These are phyloP conservation scores for Cylloceria caligata DNA, from an alignment of 2,888 invertebrate species.

Conservation along the genomic window DNA sequence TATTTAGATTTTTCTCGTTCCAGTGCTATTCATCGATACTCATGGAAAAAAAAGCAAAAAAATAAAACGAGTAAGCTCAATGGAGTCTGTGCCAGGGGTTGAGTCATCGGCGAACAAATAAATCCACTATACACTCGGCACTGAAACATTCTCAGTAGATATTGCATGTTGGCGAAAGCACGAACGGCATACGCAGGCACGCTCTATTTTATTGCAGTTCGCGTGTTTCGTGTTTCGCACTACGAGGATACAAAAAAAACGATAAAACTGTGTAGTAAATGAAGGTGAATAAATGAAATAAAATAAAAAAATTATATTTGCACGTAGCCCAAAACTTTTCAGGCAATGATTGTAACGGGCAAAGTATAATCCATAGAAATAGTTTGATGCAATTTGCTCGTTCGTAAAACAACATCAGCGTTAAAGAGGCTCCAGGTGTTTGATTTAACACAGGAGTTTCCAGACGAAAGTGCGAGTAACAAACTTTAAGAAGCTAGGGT, in stretches of 20 bases:
- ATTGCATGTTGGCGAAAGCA: conserved; percentile 10
- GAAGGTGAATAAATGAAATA: too few species aligned
- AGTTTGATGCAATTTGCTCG: conserved; percentile 25
- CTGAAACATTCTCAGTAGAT: conserved; percentile 28
- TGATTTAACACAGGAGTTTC: conserved; percentile 10
- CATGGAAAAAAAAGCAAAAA: background rate
- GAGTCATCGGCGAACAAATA: conserved; percentile 16
- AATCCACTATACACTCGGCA: conserved; percentile 1
- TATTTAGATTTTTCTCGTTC: background rate
- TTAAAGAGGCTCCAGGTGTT: conserved; percentile 2
- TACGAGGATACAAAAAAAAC: background rate
- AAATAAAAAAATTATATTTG: background rate
- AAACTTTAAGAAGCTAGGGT: conserved; percentile 21
- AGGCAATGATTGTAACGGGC: background rate
- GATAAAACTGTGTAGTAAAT: background rate
- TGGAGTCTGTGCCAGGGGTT: background rate
- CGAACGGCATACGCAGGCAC: background rate
- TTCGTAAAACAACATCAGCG: conserved; percentile 2
- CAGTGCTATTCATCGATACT: background rate
- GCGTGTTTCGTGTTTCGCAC: conserved; percentile 15
- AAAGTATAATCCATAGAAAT: background rate
- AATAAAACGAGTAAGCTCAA: background rate
- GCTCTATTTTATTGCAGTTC: conserved; percentile 35
- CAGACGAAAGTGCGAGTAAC: conserved; percentile 1
- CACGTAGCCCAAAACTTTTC: background rate